Evolutionary conservation across 1,140 invertebrate genomes (phyloP).

Genomic region (Ostrea denselamellosa): DNA sequence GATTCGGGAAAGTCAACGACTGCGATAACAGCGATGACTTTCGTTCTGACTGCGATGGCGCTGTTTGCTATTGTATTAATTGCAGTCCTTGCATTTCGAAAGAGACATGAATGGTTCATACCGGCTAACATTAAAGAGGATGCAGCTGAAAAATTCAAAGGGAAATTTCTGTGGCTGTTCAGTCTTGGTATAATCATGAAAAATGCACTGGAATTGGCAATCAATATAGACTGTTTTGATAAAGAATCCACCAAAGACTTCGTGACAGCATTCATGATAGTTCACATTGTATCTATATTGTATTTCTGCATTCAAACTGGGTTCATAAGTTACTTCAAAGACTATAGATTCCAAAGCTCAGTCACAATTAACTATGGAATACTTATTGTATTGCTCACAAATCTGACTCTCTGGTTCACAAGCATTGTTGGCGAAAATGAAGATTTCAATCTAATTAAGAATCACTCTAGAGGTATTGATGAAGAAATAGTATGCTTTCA

Average conservation of each 20-base stretch:
- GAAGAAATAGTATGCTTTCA: background rate
- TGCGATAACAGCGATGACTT: background rate
- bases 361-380: constrained; percentile 41
- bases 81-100: constrained; percentile 22
- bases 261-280: background rate
- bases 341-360: constrained; percentile 31
- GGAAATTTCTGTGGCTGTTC: constrained; percentile 39
- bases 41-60: constrained; percentile 7
- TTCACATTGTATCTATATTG: constrained; percentile 6
- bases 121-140: background rate
- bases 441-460: background rate
- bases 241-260: background rate
- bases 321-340: constrained; percentile 42
- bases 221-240: constrained; percentile 21
- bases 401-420: constrained; percentile 33
- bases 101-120: constrained; percentile 36
- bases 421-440: constrained; percentile 13
- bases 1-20: background rate
- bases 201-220: constrained; percentile 2
- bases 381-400: constrained; percentile 22
- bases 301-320: constrained; percentile 39
- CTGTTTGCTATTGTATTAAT: constrained; percentile 27
- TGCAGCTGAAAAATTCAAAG: constrained; percentile 17
- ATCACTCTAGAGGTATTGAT: background rate
- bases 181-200: constrained; percentile 41